Evolutionary conservation across 2,888 invertebrate species (phyloP).

Genomic region (Mechanitis mazaeus): DNA sequence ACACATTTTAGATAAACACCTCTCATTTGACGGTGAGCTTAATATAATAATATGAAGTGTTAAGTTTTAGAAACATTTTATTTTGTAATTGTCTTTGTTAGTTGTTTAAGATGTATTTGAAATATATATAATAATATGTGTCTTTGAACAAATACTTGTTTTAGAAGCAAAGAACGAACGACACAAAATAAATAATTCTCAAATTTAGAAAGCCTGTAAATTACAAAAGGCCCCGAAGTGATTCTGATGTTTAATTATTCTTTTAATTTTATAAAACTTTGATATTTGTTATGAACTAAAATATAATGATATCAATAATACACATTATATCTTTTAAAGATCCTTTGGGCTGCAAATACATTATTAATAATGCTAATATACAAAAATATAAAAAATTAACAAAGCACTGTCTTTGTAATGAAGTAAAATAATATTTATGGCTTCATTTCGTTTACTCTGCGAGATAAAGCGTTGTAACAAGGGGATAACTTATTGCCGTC

Average conservation of each 20-base stretch:
- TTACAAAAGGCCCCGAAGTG: slow-evolving; percentile 12
- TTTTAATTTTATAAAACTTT: slow-evolving; percentile 1
- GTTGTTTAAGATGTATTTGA: too few species aligned
- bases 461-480: neutral
- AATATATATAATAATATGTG: too few species aligned
- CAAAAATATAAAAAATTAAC: neutral
- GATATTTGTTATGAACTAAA: neutral
- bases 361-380: neutral
- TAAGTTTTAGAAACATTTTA: too few species aligned
- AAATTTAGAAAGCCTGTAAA: slow-evolving; percentile 15
- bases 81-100: too few species aligned
- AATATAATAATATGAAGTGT: too few species aligned
- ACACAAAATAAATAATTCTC: slow-evolving; percentile 11
- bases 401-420: neutral
- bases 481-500: neutral
- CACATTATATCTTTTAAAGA: neutral
- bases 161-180: slow-evolving; percentile 1
- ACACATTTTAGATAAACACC: too few species aligned
- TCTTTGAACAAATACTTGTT: neutral
- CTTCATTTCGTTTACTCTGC: slow-evolving; percentile 1
- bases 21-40: too few species aligned
- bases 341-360: too few species aligned
- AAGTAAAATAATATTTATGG: neutral
- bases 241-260: slow-evolving; percentile 11
- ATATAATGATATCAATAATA: neutral